Percentiles rank a stretch among this genome's conserved stretches.
Conservation (phyloP, 2,888 invertebrate species). For the Acrobasis repandana region DNA sequence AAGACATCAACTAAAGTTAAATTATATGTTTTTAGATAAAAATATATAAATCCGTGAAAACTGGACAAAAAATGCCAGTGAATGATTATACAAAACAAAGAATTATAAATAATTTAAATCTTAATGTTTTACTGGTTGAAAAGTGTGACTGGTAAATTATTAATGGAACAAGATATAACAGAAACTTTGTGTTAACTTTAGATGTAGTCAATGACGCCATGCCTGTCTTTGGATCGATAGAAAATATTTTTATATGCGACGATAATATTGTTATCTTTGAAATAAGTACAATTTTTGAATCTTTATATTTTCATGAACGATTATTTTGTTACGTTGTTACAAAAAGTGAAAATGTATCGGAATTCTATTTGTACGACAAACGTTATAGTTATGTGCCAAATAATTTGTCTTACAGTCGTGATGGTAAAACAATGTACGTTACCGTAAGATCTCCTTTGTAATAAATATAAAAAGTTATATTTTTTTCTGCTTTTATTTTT, state of each 20-base stretch:
- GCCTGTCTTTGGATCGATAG: neutral
- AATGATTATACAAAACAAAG: neutral
- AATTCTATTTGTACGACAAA: neutral
- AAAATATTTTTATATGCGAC: neutral
- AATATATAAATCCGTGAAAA: no score
- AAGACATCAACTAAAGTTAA: neutral
- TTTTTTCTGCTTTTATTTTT: no score
- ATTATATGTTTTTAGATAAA: neutral
- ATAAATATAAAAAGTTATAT: neutral
- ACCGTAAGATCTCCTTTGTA: neutral
- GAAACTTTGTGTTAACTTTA: constrained; percentile 1
- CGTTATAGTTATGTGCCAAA: neutral
- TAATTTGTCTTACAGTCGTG: neutral
- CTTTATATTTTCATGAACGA: neutral
- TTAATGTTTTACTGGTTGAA: constrained; percentile 3
- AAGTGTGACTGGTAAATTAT: constrained; percentile 1
- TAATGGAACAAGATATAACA: neutral
- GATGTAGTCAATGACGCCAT: constrained; percentile 1
- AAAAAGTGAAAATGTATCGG: neutral
- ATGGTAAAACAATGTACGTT: constrained; percentile 4
- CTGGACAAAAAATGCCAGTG: neutral
- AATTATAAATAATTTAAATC: constrained; percentile 1
- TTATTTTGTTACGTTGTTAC: constrained; percentile 1
- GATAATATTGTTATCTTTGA: no score
- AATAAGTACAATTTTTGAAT: neutral